phyloP scores from a whole-genome alignment of 2,797 vertebrate genomes.

The Typhlichthys eigenmanni region DNA sequence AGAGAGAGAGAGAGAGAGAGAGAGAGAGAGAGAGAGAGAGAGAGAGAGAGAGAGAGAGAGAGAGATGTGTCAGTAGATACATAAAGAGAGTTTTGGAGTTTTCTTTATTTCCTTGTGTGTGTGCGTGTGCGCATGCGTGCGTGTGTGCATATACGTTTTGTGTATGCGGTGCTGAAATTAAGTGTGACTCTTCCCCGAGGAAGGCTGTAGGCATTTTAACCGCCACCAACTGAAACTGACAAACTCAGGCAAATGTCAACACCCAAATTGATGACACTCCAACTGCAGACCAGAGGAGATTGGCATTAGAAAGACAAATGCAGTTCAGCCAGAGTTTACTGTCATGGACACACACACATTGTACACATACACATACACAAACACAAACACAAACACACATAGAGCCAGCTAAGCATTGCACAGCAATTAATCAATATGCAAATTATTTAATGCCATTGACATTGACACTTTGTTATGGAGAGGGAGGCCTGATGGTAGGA shows the following conservation, averaged over 20 bases:
- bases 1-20: constrained; percentile 6
- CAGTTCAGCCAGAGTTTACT: constrained; percentile 67
- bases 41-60: constrained; percentile 9
- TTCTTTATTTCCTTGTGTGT: neutral
- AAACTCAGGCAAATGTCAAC: constrained; percentile 62
- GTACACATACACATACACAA: neutral
- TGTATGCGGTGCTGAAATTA: too few species aligned
- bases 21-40: constrained; percentile 40
- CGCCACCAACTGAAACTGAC: constrained; percentile 63
- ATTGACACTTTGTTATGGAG: constrained; percentile 1
- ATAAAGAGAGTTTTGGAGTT: constrained; percentile 28
- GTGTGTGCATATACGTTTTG: constrained; percentile 18
- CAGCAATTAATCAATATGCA: constrained; percentile 4
- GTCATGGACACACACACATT: constrained; percentile 1
- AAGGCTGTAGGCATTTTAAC: constrained; percentile 47
- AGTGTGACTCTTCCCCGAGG: constrained; percentile 51
- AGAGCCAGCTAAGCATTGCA: neutral
- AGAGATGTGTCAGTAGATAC: constrained; percentile 26
- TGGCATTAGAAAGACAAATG: constrained; percentile 55
- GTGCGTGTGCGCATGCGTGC: constrained; percentile 2
- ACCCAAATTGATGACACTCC: constrained; percentile 42
- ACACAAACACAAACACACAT: neutral
- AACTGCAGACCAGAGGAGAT: constrained; percentile 39
- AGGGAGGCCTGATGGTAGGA: constrained; percentile 4
- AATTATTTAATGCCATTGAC: constrained; percentile 11